Evolutionary conservation across 2,888 invertebrate genomes (phyloP).

Genomic region (Catocala nupta): DNA sequence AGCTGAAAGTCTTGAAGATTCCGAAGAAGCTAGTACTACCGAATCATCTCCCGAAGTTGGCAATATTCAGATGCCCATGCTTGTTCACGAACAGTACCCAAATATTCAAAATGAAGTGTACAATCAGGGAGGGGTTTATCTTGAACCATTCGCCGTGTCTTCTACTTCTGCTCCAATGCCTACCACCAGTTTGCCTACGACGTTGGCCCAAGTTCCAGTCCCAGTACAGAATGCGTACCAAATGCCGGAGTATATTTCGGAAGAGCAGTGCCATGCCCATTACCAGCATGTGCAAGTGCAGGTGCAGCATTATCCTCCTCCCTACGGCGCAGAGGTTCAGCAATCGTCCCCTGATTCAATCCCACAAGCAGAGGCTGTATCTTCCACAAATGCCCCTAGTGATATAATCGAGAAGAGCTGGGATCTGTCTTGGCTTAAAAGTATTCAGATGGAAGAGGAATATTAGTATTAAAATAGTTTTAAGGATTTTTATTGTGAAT

Average conservation of each 20-base stretch:
- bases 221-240: constrained; percentile 43
- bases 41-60: constrained; percentile 59
- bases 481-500: constrained; percentile 8
- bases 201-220: constrained; percentile 33
- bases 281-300: constrained; percentile 53
- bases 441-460: constrained; percentile 64
- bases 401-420: constrained; percentile 57
- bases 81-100: constrained; percentile 56
- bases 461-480: constrained; percentile 34
- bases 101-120: constrained; percentile 45
- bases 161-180: constrained; percentile 44
- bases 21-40: constrained; percentile 64
- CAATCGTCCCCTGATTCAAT: constrained; percentile 38
- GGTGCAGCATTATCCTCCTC: constrained; percentile 49
- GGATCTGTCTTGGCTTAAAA: constrained; percentile 73
- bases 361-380: constrained; percentile 34
- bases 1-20: constrained; percentile 63
- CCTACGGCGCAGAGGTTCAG: constrained; percentile 36
- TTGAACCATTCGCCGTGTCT: constrained; percentile 57
- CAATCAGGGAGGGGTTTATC: constrained; percentile 52
- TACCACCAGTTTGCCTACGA: constrained; percentile 24
- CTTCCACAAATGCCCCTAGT: constrained; percentile 31
- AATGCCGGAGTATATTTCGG: constrained; percentile 36
- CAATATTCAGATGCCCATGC: constrained; percentile 41
- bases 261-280: constrained; percentile 48